These are phyloP conservation scores for Lacerta bilineata DNA, from an alignment of 2,797 vertebrate genomes.

Conservation along the genomic window DNA sequence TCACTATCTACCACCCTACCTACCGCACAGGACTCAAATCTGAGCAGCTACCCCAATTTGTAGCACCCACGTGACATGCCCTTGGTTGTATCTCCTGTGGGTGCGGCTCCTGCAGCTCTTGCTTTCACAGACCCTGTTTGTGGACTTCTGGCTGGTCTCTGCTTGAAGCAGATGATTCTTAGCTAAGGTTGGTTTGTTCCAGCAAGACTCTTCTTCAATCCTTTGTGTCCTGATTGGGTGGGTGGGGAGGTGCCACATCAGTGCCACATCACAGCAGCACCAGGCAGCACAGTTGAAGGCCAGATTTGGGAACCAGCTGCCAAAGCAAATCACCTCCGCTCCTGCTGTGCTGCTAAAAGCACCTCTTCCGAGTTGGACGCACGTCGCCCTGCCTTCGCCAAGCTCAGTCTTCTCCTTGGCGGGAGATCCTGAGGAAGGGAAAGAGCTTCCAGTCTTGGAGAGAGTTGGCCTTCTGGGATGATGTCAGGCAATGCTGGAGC, in stretches of 20 bases:
- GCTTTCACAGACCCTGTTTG: not conserved
- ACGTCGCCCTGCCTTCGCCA: conserved; percentile 25
- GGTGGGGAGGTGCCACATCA: not conserved
- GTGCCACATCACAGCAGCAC: not conserved
- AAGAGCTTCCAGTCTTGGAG: not conserved
- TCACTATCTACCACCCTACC: not conserved
- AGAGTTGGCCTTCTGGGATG: accelerated
- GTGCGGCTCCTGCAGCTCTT: not conserved
- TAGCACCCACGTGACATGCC: not conserved
- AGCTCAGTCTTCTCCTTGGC: conserved; percentile 25
- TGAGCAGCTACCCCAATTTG: not conserved
- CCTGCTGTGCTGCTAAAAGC: not conserved
- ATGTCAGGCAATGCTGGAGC: accelerated
- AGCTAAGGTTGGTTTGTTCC: not conserved
- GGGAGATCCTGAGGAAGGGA: not conserved
- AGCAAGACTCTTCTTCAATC: not conserved
- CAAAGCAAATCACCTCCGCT: conserved; percentile 40
- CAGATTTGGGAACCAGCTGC: not conserved
- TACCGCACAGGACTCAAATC: not conserved
- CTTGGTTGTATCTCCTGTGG: not conserved
- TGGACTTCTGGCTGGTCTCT: not conserved
- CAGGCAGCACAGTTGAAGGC: not conserved
- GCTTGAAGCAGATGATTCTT: not conserved
- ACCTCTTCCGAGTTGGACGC: conserved; percentile 17
- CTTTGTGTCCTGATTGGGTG: not conserved